Conservation (phyloP, 2,888 invertebrate genomes). For the Notodonta dromedarius region DNA sequence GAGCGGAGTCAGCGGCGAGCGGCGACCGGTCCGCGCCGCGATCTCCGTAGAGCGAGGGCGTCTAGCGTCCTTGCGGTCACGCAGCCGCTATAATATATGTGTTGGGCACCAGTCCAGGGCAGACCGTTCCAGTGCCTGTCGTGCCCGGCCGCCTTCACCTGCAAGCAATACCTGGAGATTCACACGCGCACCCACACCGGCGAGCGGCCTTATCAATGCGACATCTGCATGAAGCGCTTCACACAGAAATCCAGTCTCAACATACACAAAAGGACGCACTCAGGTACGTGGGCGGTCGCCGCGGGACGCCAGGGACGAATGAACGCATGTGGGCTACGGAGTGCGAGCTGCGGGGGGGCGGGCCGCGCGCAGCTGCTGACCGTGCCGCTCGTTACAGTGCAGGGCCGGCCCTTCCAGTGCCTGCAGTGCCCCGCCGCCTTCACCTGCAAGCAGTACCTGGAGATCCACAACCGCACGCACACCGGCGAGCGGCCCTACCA, state of each 20-base stretch:
- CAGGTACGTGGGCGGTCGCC: slow-evolving; percentile 75
- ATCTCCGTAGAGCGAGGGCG: slow-evolving; percentile 76
- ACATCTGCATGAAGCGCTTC: slow-evolving; percentile 91
- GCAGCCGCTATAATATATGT: slow-evolving; percentile 82
- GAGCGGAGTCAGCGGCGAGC: slow-evolving; percentile 77
- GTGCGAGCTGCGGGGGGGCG: slow-evolving; percentile 41
- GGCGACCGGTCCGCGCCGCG: slow-evolving; percentile 80
- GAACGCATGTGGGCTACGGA: slow-evolving; percentile 59
- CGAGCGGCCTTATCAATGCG: slow-evolving; percentile 87
- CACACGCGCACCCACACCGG: slow-evolving; percentile 86
- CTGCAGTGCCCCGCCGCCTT: slow-evolving; percentile 85
- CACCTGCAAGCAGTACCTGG: slow-evolving; percentile 84
- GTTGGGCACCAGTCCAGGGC: slow-evolving; percentile 84
- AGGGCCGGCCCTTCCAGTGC: slow-evolving; percentile 85
- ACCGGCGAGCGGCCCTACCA: slow-evolving; percentile 85
- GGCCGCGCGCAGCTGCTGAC: slow-evolving; percentile 38
- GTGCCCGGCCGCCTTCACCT: slow-evolving; percentile 84
- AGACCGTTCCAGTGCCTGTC: slow-evolving; percentile 85
- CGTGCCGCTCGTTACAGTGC: slow-evolving; percentile 69
- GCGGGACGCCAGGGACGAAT: slow-evolving; percentile 48
- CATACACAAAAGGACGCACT: slow-evolving; percentile 92
- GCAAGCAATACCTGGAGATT: slow-evolving; percentile 85
- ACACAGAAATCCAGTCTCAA: slow-evolving; percentile 93
- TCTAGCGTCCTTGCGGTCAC: slow-evolving; percentile 73
- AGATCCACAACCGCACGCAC: slow-evolving; percentile 83